A percentile compares a stretch with the other conserved stretches of the same genome.
Evolutionary conservation across 2,888 invertebrate genomes (phyloP).

Genomic region (Drosophila paramelanica): DNA sequence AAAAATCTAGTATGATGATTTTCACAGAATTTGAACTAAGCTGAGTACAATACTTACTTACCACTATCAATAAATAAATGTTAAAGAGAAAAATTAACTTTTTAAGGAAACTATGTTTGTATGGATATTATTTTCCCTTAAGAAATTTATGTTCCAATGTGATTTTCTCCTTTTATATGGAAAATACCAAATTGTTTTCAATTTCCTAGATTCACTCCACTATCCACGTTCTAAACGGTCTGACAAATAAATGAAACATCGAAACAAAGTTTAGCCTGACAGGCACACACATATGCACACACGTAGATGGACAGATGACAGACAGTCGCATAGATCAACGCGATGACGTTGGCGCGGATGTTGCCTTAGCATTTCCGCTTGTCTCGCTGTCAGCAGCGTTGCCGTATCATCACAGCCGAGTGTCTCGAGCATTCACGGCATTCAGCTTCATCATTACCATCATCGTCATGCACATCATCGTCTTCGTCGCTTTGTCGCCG

Average conservation of each 20-base stretch:
- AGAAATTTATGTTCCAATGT: too few species aligned
- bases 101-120: too few species aligned
- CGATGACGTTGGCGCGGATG: constrained; percentile 69
- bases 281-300: constrained; percentile 1
- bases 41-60: too few species aligned
- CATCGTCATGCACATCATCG: constrained; percentile 17
- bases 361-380: constrained; percentile 69
- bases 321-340: constrained; percentile 60
- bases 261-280: constrained; percentile 41
- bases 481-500: constrained; percentile 24
- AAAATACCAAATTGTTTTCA: too few species aligned
- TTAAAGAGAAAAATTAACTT: too few species aligned
- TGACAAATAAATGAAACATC: constrained; percentile 53
- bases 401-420: constrained; percentile 40
- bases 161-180: too few species aligned
- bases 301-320: constrained; percentile 34
- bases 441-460: constrained; percentile 16
- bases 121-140: too few species aligned
- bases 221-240: not conserved
- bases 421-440: constrained; percentile 27
- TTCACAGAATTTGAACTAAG: too few species aligned
- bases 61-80: too few species aligned
- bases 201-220: not conserved
- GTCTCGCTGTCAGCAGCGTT: constrained; percentile 43
- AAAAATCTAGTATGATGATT: too few species aligned